Evolutionary conservation across 2,113 vertebrate genomes (phyloP).

Genomic region (Oceanodroma tethys): DNA sequence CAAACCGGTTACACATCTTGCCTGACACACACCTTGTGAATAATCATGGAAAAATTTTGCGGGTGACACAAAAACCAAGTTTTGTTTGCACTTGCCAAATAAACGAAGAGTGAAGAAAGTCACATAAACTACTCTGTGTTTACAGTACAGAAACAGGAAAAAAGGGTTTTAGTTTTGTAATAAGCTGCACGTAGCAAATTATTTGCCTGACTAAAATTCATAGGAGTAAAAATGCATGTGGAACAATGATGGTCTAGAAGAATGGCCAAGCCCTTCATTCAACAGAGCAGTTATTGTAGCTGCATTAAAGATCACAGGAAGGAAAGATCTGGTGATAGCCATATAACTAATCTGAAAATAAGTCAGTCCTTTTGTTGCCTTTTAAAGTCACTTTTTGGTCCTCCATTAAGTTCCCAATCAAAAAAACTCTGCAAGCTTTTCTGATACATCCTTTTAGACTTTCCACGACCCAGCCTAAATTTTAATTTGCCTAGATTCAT

Average conservation of each 20-base stretch:
- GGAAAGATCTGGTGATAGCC: not conserved
- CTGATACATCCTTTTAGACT: not conserved
- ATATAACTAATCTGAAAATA: not conserved
- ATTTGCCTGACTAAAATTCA: not conserved
- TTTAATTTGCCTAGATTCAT: not conserved
- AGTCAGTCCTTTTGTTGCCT: not conserved
- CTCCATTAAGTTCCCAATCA: not conserved
- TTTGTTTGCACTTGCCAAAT: not conserved
- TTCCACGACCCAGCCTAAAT: not conserved
- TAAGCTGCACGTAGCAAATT: not conserved
- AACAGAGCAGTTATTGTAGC: not conserved
- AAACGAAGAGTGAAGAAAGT: not conserved
- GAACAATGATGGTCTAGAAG: not conserved
- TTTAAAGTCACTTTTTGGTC: not conserved
- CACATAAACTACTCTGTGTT: not conserved
- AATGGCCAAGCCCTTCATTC: not conserved
- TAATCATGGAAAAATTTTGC: not conserved
- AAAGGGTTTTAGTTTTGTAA: not conserved
- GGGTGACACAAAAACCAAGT: not conserved
- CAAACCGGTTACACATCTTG: not conserved
- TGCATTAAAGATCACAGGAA: not conserved
- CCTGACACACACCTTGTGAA: not conserved
- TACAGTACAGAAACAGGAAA: not conserved
- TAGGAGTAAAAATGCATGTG: not conserved
- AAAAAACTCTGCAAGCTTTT: not conserved